Evolutionary conservation across 2,888 invertebrate species (phyloP).

Genomic region (Liposcelis brunnea): DNA sequence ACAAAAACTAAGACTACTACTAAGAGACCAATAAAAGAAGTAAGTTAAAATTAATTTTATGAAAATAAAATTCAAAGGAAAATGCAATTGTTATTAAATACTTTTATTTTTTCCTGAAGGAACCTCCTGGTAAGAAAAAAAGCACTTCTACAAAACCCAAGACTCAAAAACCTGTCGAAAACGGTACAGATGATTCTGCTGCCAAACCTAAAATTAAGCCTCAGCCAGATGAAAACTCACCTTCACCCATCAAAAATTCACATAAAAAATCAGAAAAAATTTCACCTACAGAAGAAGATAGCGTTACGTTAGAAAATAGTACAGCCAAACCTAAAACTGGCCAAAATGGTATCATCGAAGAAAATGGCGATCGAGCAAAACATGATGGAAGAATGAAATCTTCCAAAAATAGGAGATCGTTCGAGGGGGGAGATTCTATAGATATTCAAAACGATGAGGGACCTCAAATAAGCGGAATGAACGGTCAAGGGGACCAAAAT

Average conservation of each 20-base stretch:
- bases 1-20: too few relatives aligned
- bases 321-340: not conserved
- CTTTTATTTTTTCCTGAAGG: slow-evolving; percentile 1
- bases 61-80: too few relatives aligned
- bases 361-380: slow-evolving; percentile 3
- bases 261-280: too few relatives aligned
- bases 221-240: slow-evolving; percentile 6
- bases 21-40: slow-evolving; percentile 4
- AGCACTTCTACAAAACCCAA: not conserved
- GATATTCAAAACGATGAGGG: too few relatives aligned
- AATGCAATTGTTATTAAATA: not conserved
- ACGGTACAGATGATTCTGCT: not conserved
- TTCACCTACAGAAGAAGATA: not conserved
- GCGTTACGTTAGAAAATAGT: too few relatives aligned
- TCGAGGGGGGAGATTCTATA: too few relatives aligned
- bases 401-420: not conserved
- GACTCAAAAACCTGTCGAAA: not conserved
- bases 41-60: slow-evolving; percentile 1
- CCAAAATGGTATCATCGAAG: not conserved
- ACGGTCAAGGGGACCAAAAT: too few relatives aligned
- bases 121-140: not conserved
- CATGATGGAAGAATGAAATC: not conserved
- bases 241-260: too few relatives aligned
- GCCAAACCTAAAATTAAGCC: not conserved
- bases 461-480: too few relatives aligned